A percentile compares a stretch with the other conserved stretches of the same genome.
Conservation (phyloP, 2,888 invertebrate genomes). For the Cataglyphis livida region DNA sequence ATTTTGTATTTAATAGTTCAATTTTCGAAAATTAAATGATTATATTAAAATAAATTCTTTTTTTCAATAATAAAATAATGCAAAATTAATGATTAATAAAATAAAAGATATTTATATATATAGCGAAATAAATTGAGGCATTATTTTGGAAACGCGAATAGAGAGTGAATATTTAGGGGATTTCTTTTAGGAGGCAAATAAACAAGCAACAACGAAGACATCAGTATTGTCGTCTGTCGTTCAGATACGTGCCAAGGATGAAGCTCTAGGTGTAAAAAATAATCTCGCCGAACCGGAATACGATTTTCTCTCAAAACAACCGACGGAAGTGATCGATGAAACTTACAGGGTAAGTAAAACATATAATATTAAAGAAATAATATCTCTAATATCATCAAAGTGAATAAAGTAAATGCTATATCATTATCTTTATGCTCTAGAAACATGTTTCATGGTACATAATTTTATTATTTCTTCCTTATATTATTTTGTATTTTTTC, state of each 20-base stretch:
- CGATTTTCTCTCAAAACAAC: constrained; percentile 94
- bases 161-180: background rate
- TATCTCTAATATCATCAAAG: background rate
- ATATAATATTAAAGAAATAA: background rate
- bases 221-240: constrained; percentile 87
- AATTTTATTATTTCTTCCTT: background rate
- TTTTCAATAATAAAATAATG: background rate
- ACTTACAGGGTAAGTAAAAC: constrained; percentile 89
- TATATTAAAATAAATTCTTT: background rate
- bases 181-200: constrained; percentile 11
- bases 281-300: constrained; percentile 93
- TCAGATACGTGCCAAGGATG: constrained; percentile 86
- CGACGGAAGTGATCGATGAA: constrained; percentile 94
- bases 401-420: background rate
- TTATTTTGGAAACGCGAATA: background rate
- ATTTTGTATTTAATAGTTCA: too few species aligned
- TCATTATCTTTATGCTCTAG: background rate
- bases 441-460: background rate
- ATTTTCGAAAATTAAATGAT: background rate
- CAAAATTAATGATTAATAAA: background rate
- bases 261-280: constrained; percentile 87
- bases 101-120: background rate
- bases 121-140: background rate
- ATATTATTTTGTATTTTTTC: constrained; percentile 3
- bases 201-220: constrained; percentile 73